phyloP scores from a whole-genome alignment of 2,113 vertebrate genomes.

The Odocoileus hemionus region DNA sequence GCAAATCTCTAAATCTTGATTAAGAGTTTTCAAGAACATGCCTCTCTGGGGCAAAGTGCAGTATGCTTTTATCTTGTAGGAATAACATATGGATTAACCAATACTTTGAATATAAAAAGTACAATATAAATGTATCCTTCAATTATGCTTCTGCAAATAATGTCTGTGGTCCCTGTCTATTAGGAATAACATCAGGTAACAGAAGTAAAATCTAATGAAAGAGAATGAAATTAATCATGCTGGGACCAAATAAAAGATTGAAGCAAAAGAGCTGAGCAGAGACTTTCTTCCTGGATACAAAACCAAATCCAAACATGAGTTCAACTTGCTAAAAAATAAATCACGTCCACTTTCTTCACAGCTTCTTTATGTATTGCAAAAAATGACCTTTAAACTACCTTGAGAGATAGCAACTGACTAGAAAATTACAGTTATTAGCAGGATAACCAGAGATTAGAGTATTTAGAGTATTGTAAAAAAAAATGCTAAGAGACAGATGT shows the following conservation, averaged over 20 bases:
- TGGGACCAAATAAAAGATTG: slow-evolving; percentile 38
- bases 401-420: slow-evolving; percentile 85
- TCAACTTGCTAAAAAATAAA: slow-evolving; percentile 64
- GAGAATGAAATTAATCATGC: not conserved
- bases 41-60: not conserved
- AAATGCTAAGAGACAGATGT: slow-evolving; percentile 82
- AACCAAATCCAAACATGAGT: slow-evolving; percentile 60
- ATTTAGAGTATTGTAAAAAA: slow-evolving; percentile 80
- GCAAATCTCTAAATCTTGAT: slow-evolving; percentile 1
- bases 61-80: not conserved
- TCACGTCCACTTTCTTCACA: slow-evolving; percentile 56
- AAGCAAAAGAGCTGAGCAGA: slow-evolving; percentile 37
- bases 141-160: slow-evolving; percentile 33
- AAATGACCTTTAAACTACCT: slow-evolving; percentile 86
- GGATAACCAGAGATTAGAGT: slow-evolving; percentile 80
- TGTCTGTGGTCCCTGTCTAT: not conserved
- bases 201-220: slow-evolving; percentile 19
- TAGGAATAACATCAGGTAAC: slow-evolving; percentile 2
- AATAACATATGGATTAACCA: not conserved
- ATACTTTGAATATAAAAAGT: not conserved
- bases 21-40: not conserved
- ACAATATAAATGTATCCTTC: slow-evolving; percentile 8
- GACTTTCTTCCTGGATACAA: slow-evolving; percentile 43
- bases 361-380: slow-evolving; percentile 67
- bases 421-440: slow-evolving; percentile 86